Base-by-base conservation (phyloP, 2,888 invertebrate genomes). In the Cremastobaeus sp. region DNA sequence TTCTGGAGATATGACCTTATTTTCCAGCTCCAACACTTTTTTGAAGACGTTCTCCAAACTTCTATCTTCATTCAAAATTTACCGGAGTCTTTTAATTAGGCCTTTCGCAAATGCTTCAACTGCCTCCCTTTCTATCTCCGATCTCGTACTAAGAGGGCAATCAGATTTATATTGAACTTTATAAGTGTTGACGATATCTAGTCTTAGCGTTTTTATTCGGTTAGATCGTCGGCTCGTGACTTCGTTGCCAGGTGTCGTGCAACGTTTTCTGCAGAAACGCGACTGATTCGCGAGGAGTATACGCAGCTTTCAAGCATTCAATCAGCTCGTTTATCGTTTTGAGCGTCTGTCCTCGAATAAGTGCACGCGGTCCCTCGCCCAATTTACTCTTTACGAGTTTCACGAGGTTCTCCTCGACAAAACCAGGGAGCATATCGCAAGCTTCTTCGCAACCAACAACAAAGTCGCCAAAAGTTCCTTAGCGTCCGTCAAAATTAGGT, bases 41-140 rank as follows among this genome's bases (percentile, higher is more conserved):
- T 12, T 5, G 18, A 54, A 54, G 6, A 54, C 54, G n/a, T 54
- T 4, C 11, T 54, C 54, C 18, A 54, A 18, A 17, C 6, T 11
- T 6, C n/a, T 5, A 3, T 9, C 3, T 54, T 54, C 54, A 17
- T 54, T 20, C 11, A 54, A n/a, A 5, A 41, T 41, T 12, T 30
- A 39, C 0, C 54, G 15, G 8, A 54, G 12, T n/a, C 4, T 5
- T 17, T 54, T 41, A 1, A 5, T n/a, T 6, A 57, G 21, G 2
- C 45, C 57, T 11, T 57, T 57, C 0, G 57, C 57, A n/a, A 57
- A 57, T 0, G 57, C 43, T 43, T 57, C 57, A 3, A 43, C 43
- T 0, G 43, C 43, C 3, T 57, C 57, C 5, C 14, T 11, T 14
- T 57, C 57, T 1, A 57, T 57, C 12, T 57, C 57, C 4, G 2